phyloP scores from a whole-genome alignment of 2,113 vertebrate species.

The Gavialis gangeticus region DNA sequence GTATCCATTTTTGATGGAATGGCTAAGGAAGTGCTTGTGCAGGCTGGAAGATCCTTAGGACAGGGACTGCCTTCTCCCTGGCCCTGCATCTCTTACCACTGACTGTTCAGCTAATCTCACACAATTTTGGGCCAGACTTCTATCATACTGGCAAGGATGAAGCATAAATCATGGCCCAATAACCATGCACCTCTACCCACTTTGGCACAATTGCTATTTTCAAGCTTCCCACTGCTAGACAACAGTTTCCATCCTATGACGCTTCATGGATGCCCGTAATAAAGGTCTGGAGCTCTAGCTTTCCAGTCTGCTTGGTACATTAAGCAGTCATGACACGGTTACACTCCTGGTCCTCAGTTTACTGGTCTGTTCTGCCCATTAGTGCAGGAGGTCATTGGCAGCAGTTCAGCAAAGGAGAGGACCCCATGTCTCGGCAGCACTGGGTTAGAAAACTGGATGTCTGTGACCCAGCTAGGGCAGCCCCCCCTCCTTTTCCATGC shows the following conservation, averaged over 20 bases:
- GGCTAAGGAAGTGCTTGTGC: not conserved
- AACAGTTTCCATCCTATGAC: not conserved
- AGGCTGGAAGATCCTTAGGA: not conserved
- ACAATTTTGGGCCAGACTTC: not conserved
- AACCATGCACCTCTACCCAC: not conserved
- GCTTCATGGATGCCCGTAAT: rapidly evolving
- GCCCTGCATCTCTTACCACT: not conserved
- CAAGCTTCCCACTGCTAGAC: not conserved
- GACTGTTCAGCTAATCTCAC: not conserved
- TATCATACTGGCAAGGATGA: not conserved
- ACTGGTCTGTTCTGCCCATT: not conserved
- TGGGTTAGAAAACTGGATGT: not conserved
- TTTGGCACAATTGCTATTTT: not conserved
- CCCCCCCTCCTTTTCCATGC: not conserved
- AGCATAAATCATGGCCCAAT: not conserved
- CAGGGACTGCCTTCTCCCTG: not conserved
- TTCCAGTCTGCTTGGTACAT: not conserved
- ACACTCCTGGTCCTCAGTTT: not conserved
- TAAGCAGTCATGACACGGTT: not conserved
- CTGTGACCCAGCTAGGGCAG: no score
- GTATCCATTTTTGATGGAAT: not conserved
- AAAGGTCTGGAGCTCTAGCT: not conserved
- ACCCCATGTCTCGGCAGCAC: not conserved
- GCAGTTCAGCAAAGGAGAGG: not conserved
- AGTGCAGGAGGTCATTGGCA: not conserved